These are phyloP conservation scores for Stenodema calcarata DNA, from an alignment of 2,888 invertebrate genomes.

Conservation along the genomic window DNA sequence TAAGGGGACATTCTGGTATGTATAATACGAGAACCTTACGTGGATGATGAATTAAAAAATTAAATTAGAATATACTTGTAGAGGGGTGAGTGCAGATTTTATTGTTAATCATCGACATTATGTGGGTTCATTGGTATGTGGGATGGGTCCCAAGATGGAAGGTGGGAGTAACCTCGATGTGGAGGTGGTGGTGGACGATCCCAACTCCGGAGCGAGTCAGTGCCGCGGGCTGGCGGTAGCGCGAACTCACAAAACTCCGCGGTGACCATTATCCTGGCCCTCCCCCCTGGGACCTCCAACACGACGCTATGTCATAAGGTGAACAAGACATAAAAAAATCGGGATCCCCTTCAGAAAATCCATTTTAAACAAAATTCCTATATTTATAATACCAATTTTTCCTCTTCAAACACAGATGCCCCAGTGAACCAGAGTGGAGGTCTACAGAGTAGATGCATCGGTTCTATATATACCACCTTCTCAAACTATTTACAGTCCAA, in stretches of 20 bases:
- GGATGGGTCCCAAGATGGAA: neutral
- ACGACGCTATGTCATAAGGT: conserved; percentile 30
- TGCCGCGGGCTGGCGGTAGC: conserved; percentile 30
- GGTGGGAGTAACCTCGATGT: neutral
- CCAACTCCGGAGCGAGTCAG: neutral
- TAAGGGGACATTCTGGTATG: too few species aligned
- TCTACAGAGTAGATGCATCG: conserved; percentile 19
- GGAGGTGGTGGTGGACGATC: neutral
- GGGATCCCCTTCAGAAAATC: neutral
- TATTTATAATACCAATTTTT: neutral
- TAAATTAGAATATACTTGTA: too few species aligned
- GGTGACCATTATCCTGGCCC: neutral
- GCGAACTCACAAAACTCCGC: neutral
- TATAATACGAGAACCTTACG: too few species aligned
- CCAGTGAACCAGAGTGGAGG: conserved; percentile 45
- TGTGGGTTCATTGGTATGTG: too few species aligned
- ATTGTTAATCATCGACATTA: too few species aligned
- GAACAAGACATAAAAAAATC: neutral
- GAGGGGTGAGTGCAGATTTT: too few species aligned
- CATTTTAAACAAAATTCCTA: neutral
- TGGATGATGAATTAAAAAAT: too few species aligned
- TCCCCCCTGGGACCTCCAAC: conserved; percentile 5
- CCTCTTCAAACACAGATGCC: neutral
- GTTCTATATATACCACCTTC: conserved; percentile 36
- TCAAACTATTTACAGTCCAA: conserved; percentile 47